Base-by-base conservation (phyloP, 2,888 invertebrate genomes). In the Chrysotoxum bicinctum region DNA sequence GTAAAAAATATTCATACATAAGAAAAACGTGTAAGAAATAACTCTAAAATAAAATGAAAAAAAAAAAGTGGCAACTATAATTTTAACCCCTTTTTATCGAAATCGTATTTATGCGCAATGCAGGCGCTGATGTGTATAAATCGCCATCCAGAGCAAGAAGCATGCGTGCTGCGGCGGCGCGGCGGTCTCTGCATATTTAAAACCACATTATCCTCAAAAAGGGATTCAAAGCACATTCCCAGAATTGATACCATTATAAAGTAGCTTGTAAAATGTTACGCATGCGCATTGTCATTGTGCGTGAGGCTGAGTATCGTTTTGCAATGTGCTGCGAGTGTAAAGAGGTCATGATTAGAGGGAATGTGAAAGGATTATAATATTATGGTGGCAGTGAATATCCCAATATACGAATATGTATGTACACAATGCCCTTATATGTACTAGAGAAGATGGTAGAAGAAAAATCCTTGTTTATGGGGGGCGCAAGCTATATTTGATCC, bases 161-260 rank as follows among this genome's bases (percentile, higher is more conserved):
- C 76, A 76, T 77, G 77, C 81, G 73, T 75, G 75, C 48, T 35
- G 23, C 12, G 21, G 45, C 45, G 77, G 73, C 70, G 75, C 48
- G 26, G 23, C 12, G 21, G 45, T 54, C 75, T 68, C 66, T 43
- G 76, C 76, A 81, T 85, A 81, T 85, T 85, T 81, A 85, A 80
- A 85, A 77, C 81, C 80, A 52, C 81, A 85, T 85, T 81, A 85
- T 85, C 85, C 81, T 73, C 76, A 19, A 77, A 76, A 76, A 77
- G 56, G 85, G 77, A 81, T 77, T 85, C 69, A 58, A 58, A 56
- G 85, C 85, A 85, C 85, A 85, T 85, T 85, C 85, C 73, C 48
- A 56, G 85, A 85, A 80, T 81, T 80, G 85, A 85, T 85, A 84
- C 80, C 85, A 85, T 81, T 85, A 76, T 76, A 19, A 2, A 0